Evolutionary conservation across 2,888 invertebrate genomes (phyloP).

Genomic region (Prenolepis imparis): DNA sequence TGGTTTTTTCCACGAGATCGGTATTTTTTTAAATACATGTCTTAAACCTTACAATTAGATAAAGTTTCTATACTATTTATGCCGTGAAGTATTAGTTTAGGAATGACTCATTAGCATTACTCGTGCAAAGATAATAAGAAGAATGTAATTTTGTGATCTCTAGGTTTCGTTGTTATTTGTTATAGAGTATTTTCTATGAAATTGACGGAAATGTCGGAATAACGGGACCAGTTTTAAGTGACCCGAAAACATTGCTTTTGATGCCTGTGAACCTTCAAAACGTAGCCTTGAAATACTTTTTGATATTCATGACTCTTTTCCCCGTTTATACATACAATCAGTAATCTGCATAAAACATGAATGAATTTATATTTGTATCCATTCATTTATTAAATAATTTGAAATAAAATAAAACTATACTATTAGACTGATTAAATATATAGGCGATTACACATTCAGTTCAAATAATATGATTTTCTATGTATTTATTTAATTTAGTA

Average conservation of each 20-base stretch:
- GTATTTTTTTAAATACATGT: not conserved
- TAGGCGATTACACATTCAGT: not conserved
- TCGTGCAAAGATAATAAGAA: conserved; percentile 9
- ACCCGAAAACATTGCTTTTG: not conserved
- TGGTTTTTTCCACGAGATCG: not conserved
- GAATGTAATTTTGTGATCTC: not conserved
- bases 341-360: not conserved
- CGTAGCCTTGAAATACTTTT: conserved; percentile 55
- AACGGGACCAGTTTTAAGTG: conserved; percentile 26
- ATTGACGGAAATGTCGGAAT: not conserved
- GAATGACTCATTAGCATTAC: not conserved
- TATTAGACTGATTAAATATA: not conserved
- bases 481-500: not conserved
- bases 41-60: not conserved
- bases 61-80: conserved; percentile 1
- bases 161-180: not conserved
- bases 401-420: not conserved
- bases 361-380: conserved; percentile 3
- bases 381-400: not conserved
- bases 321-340: not conserved
- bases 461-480: not conserved
- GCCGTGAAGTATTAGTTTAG: not conserved
- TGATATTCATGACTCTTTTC: not conserved
- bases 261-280: conserved; percentile 4
- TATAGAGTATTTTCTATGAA: conserved; percentile 4